Evolutionary conservation across 2,888 invertebrate genomes (phyloP), one percentile per base, ranked within the genome.

Genomic region (Dorcus hopei): DNA sequence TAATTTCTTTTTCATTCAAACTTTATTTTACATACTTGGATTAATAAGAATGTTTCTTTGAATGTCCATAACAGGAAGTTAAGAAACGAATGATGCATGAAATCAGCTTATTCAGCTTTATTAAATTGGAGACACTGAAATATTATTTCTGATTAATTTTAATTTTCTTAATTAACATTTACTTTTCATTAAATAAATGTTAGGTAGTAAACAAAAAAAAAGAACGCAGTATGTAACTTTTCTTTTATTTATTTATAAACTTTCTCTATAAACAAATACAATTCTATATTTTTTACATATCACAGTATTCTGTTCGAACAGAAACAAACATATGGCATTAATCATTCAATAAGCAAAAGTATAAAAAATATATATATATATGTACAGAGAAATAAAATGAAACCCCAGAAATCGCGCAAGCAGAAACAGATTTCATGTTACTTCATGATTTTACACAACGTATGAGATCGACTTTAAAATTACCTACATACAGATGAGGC

Each of bases 271-370:
- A 61, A 61, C 59, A 59, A 61, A 57, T 50, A 54, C 50, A 62
- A 61, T 64, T 61, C 63, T 66, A 65, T 63, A 61, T 69, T 67
- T 68, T 68, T 67, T 74, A 72, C 70, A 72, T 72, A 74, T 74
- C 74, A 74, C 74, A 74, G 72, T 67, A 64, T 64, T 65, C 65
- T 70, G 66, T 64, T 64, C 62, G 66, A 60, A 62, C 62, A 68
- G 66, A 65, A 61, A 62, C 69, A 66, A 63, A 64, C 65, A 64
- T 70, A 70, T 70, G 69, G 71, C 68, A 47, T 14, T 39, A 19
- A 54, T 33, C 42, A 42, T 42, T 14, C 38, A 49, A 50, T 51
- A 56, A 51, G 56, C 50, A 56, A 50, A 33, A 33, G 45, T 50
- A 56, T 51, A 16, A 45, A 45, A 45, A 45, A n/a, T n/a, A n/a